These are phyloP conservation scores for Crotalus horridus DNA, from an alignment of 2,113 vertebrate species.

Conservation along the genomic window DNA sequence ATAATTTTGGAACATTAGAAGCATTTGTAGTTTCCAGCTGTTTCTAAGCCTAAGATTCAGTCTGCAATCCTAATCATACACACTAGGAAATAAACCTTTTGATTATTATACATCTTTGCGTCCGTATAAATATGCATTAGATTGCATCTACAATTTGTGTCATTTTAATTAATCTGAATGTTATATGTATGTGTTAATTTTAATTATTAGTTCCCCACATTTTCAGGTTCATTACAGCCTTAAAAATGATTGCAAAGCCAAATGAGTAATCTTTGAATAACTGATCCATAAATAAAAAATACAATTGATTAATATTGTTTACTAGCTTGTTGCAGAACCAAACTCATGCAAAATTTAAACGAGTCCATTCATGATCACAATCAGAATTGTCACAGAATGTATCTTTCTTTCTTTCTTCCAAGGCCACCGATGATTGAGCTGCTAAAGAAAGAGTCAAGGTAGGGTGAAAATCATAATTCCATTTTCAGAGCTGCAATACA, in stretches of 20 bases:
- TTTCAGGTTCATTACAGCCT: background rate
- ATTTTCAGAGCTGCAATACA: conserved; percentile 19
- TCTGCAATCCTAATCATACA: background rate
- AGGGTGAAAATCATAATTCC: conserved; percentile 45
- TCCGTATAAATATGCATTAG: background rate
- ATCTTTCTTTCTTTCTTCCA: conserved; percentile 48
- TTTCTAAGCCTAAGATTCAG: background rate
- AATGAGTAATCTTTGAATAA: background rate
- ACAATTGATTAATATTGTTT: background rate
- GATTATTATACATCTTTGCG: background rate
- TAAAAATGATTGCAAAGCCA: background rate
- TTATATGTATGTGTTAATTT: background rate
- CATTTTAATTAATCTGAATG: background rate
- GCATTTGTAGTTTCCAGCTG: background rate
- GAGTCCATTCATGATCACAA: background rate
- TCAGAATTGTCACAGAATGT: conserved; percentile 16
- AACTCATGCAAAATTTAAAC: background rate
- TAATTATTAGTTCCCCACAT: background rate
- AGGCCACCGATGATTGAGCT: conserved; percentile 82
- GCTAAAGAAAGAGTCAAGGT: conserved; percentile 83
- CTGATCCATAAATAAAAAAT: background rate
- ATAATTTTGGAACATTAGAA: background rate
- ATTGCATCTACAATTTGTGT: background rate
- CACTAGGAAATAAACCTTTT: background rate
- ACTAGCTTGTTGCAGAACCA: background rate